Evolutionary conservation across 1,140 invertebrate genomes (phyloP), one percentile per base, ranked within the genome.

Genomic region (Belonocnema kinseyi): DNA sequence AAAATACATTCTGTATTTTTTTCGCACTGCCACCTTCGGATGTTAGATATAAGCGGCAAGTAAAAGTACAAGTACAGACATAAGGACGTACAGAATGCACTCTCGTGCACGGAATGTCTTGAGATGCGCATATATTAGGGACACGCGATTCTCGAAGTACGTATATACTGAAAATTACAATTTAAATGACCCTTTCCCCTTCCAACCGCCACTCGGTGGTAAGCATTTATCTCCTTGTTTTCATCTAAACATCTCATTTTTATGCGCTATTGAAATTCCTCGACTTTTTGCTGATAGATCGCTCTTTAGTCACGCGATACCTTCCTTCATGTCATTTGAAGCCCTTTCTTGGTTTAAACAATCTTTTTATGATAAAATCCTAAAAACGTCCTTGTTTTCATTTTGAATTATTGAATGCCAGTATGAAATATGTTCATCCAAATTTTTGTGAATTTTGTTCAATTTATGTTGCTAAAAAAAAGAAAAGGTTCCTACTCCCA

Each of bases 221-320:
- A 79, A 81, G 53, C 80, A 73, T 82, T 88, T 90, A 90, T 90
- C 90, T 86, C 77, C 86, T 88, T 89, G 88, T 90, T 90, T 90
- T 90, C 87, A 90, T 90, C 89, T 90, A 88, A 90, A 90, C 88
- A 88, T 90, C 89, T 90, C 89, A 90, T 90, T 90, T 90, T 90
- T 90, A 90, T 90, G 88, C 89, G 83, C 86, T 85, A 88, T 89
- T 90, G 85, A 90, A 91, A 90, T 90, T 89, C 87, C 78, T 77
- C 81, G 78, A 80, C 74, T 82, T 80, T 80, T 84, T 79, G 81
- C 78, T 70, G 73, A 73, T 81, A 80, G 78, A 84, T 84, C 80
- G 81, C 79, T 78, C 78, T 76, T 82, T 73, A 75, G 83, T 84
- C 83, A 84, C 83, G 83, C 83, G 83, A 84, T 84, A 78, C 79